Base-by-base conservation (phyloP, 2,888 invertebrate genomes). In the Chaetogeoica ovagalla region DNA sequence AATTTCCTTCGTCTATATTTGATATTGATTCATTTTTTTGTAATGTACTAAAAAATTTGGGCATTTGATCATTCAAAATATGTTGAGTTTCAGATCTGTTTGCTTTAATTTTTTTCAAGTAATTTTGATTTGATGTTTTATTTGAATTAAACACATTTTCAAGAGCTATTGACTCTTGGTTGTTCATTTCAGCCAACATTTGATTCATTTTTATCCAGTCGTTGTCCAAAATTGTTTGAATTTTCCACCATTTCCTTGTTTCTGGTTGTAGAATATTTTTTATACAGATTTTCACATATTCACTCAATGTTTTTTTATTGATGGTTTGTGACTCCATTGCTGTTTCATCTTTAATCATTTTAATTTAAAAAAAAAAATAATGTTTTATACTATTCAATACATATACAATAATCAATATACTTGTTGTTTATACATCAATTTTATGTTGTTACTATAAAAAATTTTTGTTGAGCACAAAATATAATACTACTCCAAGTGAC, bases 391-490 rank as follows among this genome's bases (percentile, higher is more conserved):
- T 17, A 17, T 17, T 55, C 17, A 71, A 23, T 8, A 68, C 23
- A 13, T 19, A 39, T 73, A n/a, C 8, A 21, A 13, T 48, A 88
- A 72, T 89, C 17, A 7, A 73, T 88, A 89, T 81, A 90, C 87
- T 85, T 92, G 92, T 82, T 89, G 88, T 84, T 91, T 91, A 83
- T 93, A 91, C 83, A 94, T 87, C 83, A 88, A 89, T 84, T 91
- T 91, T 4, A 92, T 89, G 81, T 93, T 92, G 0, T 90, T 89
- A 84, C 93, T 93, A 84, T 93, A 93, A 85, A 93, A 95, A 0
- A 94, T 92, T 91, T 85, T 93, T 93, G 85, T 94, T 94, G 0
- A 94, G 86, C 91, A 94, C 92, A 52, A 94, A 93, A 86, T 92
- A 95, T 6, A 94, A 87, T 72, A 95, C 91, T 9, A 93, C 88